These are phyloP conservation scores for Dichetophora obliterata DNA, from an alignment of 2,888 invertebrate species.

Conservation along the genomic window DNA sequence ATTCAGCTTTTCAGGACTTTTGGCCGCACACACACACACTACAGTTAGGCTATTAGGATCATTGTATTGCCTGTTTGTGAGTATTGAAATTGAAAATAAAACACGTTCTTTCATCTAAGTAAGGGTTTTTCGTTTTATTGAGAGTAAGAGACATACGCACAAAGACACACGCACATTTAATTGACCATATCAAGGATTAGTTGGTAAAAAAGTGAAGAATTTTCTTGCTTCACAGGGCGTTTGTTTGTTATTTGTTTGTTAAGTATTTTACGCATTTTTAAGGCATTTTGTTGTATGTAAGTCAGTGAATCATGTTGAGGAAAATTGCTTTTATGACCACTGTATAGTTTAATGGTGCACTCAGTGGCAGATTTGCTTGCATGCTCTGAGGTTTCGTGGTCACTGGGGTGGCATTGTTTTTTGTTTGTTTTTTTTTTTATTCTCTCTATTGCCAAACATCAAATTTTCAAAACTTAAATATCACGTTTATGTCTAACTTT, in stretches of 20 bases:
- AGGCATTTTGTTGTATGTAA: no score
- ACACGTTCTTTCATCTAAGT: neutral
- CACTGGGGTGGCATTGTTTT: no score
- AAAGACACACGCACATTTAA: neutral
- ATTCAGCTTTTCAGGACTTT: no score
- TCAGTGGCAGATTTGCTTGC: no score
- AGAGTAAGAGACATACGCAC: neutral
- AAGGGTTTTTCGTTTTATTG: neutral
- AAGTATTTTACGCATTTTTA: constrained; percentile 5
- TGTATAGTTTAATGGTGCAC: neutral
- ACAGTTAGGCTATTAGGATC: neutral
- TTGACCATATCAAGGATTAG: constrained; percentile 25
- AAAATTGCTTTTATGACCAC: constrained; percentile 4
- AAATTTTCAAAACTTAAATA: no score
- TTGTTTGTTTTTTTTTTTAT: no score
- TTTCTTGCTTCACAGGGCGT: constrained; percentile 4
- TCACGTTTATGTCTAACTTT: no score
- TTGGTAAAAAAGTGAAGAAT: neutral
- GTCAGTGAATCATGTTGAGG: neutral
- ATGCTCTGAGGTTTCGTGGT: no score
- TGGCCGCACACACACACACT: neutral
- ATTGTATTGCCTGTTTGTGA: neutral
- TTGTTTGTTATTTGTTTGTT: constrained; percentile 17
- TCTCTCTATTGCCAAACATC: no score
- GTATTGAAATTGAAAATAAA: neutral